These are phyloP conservation scores for Caligus rogercresseyi DNA, from an alignment of 1,140 invertebrate species.

Conservation along the genomic window DNA sequence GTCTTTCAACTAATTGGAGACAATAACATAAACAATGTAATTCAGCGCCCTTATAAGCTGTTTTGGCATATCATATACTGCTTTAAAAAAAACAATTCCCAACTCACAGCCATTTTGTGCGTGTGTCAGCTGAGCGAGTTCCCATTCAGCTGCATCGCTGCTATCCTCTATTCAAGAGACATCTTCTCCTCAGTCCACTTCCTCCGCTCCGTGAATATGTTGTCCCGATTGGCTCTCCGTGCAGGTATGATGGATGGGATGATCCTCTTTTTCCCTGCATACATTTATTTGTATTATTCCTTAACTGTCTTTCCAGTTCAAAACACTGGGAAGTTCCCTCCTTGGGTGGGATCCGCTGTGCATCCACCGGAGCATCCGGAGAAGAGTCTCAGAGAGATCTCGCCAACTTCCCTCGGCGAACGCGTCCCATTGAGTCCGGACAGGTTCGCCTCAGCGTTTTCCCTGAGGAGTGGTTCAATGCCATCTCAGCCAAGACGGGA, in stretches of 20 bases:
- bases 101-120: too few species aligned
- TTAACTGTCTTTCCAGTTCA: background rate
- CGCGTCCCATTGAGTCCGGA: conserved; percentile 41
- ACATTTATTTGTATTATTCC: background rate
- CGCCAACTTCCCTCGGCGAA: conserved; percentile 46
- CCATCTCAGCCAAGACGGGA: conserved; percentile 86
- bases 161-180: too few species aligned
- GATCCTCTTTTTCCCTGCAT: background rate
- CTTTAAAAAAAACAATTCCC: too few species aligned
- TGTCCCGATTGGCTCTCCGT: background rate
- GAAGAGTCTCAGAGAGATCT: conserved; percentile 34
- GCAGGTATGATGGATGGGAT: background rate
- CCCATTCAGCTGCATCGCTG: too few species aligned
- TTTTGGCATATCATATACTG: too few species aligned
- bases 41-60: too few species aligned
- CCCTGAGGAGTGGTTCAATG: conserved; percentile 83
- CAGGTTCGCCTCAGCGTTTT: conserved; percentile 68
- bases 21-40: too few species aligned
- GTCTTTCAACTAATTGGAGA: too few species aligned
- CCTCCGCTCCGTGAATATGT: background rate
- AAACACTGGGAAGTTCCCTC: background rate
- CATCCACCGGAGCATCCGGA: conserved; percentile 18
- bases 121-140: too few species aligned
- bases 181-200: too few species aligned
- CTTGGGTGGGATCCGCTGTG: background rate